Evolutionary conservation across 2,888 invertebrate genomes (phyloP).

Genomic region (Eupithecia subfuscata): DNA sequence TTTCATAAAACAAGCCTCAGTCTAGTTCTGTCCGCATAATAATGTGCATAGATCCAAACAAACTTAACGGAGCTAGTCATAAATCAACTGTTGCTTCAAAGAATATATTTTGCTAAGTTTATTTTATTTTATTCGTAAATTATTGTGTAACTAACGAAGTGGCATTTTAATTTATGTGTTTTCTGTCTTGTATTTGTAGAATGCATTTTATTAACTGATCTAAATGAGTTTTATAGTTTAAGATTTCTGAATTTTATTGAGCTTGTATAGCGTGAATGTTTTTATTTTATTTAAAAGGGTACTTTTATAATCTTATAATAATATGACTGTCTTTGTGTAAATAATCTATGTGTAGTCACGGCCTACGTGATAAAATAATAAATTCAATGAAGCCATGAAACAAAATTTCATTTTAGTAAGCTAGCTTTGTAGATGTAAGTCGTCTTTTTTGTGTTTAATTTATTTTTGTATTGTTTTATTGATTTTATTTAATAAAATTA

Average conservation of each 20-base stretch:
- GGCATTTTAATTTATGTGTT: conserved; percentile 43
- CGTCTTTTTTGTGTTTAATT: conserved; percentile 53
- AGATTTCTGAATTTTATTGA: conserved; percentile 14
- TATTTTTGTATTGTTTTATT: conserved; percentile 50
- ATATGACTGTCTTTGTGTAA: conserved; percentile 28
- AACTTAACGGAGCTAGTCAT: conserved; percentile 44
- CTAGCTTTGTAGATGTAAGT: conserved; percentile 63
- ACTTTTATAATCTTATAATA: conserved; percentile 32
- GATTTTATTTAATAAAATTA: conserved; percentile 65
- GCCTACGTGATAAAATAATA: conserved; percentile 42
- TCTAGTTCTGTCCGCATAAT: not conserved
- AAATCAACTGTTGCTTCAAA: conserved; percentile 34
- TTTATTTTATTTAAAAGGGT: conserved; percentile 25
- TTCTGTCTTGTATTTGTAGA: conserved; percentile 5
- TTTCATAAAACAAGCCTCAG: too few relatives aligned
- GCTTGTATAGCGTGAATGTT: conserved; percentile 9
- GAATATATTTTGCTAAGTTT: conserved; percentile 33
- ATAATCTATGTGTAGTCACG: conserved; percentile 38
- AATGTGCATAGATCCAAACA: not conserved
- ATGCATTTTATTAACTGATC: conserved; percentile 17
- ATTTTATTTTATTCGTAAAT: conserved; percentile 29
- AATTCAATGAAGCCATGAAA: conserved; percentile 53
- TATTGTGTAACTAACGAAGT: conserved; percentile 32
- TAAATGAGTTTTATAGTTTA: conserved; percentile 5
- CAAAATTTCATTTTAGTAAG: conserved; percentile 45